These are phyloP conservation scores for Tenthredo notha DNA, from an alignment of 2,888 invertebrate species.

Conservation along the genomic window DNA sequence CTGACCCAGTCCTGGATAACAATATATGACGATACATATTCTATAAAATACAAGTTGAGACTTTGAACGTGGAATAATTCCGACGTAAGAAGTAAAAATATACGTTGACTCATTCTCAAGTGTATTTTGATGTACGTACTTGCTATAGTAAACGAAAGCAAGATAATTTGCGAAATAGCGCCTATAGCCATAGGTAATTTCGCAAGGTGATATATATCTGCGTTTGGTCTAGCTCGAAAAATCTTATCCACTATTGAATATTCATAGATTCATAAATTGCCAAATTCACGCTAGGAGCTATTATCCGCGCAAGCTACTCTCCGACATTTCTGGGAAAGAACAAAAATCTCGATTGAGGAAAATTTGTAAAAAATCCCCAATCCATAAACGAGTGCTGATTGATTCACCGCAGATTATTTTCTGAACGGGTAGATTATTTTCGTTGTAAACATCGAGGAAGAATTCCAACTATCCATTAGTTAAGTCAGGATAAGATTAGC, in stretches of 20 bases:
- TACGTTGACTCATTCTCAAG: neutral
- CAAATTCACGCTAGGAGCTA: neutral
- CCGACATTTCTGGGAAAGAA: neutral
- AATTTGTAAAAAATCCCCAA: neutral
- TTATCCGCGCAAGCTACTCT: neutral
- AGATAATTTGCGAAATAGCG: neutral
- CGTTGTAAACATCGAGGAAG: slow-evolving; percentile 6
- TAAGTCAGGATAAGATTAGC: slow-evolving; percentile 39
- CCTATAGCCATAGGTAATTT: neutral
- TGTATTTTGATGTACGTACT: neutral
- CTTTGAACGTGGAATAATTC: neutral
- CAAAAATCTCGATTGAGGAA: neutral
- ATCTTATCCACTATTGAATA: neutral
- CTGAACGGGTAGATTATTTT: neutral
- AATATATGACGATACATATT: neutral
- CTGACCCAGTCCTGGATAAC: slow-evolving; percentile 16
- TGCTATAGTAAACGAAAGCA: neutral
- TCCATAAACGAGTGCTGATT: neutral
- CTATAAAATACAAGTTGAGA: neutral
- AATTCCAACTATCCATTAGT: slow-evolving; percentile 36
- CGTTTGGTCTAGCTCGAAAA: neutral
- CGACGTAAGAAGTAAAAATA: slow-evolving; percentile 5
- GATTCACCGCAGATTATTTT: neutral
- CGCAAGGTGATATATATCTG: neutral
- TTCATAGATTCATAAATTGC: neutral